These are phyloP conservation scores for Aurelia sp. DNA, from an alignment of 30 jellyfish, hydroid and myxozoan genomes.

Conservation along the genomic window DNA sequence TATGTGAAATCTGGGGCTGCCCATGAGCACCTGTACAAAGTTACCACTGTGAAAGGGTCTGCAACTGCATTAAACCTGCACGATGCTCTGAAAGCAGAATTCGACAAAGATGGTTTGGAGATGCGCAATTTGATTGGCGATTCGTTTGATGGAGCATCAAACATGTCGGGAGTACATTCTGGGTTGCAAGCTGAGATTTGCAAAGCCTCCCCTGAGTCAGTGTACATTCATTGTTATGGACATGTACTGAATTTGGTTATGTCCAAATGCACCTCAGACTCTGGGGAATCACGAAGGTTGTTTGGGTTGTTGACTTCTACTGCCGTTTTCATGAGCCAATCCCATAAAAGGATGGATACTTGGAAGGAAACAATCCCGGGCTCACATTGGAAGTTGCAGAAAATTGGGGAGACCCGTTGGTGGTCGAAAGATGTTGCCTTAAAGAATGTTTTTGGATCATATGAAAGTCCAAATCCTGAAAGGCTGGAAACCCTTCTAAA, in stretches of 20 bases:
- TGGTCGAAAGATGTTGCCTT: constrained; percentile 42
- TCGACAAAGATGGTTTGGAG: constrained; percentile 18
- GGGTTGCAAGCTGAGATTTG: constrained; percentile 20
- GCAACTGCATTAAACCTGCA: constrained; percentile 16
- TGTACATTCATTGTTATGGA: constrained; percentile 19
- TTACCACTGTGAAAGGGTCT: constrained; percentile 11
- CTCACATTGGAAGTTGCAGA: constrained; percentile 4
- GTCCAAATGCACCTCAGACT: neutral
- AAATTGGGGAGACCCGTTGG: constrained; percentile 44
- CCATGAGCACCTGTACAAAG: constrained; percentile 47
- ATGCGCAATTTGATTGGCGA: constrained; percentile 30
- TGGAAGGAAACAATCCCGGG: constrained; percentile 17
- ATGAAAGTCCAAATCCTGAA: constrained; percentile 11
- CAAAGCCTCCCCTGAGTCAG: neutral
- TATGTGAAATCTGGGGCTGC: constrained; percentile 36
- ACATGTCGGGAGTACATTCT: constrained; percentile 18
- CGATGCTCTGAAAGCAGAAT: neutral
- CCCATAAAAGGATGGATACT: constrained; percentile 30
- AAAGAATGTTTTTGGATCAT: constrained; percentile 13
- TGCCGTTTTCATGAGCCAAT: neutral
- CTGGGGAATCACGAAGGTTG: too few relatives aligned
- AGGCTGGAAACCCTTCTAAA: too few relatives aligned
- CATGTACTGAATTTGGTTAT: constrained; percentile 13
- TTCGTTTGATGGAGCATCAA: constrained; percentile 37
- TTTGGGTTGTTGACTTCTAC: too few relatives aligned